Evolutionary conservation across 2,113 vertebrate genomes (phyloP).

Genomic region (Leptobrachium leishanense): DNA sequence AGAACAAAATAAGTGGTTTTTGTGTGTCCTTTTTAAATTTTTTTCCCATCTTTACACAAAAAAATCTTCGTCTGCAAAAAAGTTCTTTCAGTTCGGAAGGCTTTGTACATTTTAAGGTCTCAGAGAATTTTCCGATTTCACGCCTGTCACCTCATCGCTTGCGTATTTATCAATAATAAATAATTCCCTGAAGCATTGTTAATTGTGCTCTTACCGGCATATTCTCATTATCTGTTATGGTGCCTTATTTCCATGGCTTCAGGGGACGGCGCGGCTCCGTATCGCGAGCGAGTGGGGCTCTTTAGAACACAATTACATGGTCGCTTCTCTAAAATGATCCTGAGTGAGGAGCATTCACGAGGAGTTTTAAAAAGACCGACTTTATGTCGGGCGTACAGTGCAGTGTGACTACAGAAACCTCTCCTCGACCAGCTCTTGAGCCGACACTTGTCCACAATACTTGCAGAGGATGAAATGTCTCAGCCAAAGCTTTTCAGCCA

Average conservation of each 20-base stretch:
- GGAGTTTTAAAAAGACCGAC: constrained; percentile 5
- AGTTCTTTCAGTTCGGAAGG: constrained; percentile 75
- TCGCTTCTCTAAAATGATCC: constrained; percentile 32
- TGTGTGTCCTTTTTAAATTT: constrained; percentile 58
- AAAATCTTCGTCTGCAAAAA: constrained; percentile 78
- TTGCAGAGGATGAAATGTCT: constrained; percentile 11
- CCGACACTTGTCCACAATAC: background rate
- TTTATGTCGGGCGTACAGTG: constrained; percentile 19
- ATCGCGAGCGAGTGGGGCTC: constrained; percentile 17
- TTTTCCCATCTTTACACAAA: constrained; percentile 68
- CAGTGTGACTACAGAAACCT: background rate
- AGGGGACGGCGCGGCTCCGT: background rate
- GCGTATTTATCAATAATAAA: constrained; percentile 76
- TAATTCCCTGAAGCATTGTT: constrained; percentile 64
- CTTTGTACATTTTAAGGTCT: constrained; percentile 77
- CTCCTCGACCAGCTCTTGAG: background rate
- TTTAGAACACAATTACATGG: constrained; percentile 43
- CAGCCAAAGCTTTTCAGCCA: background rate
- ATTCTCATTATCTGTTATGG: constrained; percentile 61
- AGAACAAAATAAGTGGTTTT: constrained; percentile 67
- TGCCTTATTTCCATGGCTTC: constrained; percentile 59
- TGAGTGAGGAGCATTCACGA: background rate
- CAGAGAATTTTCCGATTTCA: constrained; percentile 82
- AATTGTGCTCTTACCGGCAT: constrained; percentile 62
- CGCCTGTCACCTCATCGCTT: constrained; percentile 71